Conservation (phyloP, 2,797 vertebrate species). For the Rhinatrema bivittatum region DNA sequence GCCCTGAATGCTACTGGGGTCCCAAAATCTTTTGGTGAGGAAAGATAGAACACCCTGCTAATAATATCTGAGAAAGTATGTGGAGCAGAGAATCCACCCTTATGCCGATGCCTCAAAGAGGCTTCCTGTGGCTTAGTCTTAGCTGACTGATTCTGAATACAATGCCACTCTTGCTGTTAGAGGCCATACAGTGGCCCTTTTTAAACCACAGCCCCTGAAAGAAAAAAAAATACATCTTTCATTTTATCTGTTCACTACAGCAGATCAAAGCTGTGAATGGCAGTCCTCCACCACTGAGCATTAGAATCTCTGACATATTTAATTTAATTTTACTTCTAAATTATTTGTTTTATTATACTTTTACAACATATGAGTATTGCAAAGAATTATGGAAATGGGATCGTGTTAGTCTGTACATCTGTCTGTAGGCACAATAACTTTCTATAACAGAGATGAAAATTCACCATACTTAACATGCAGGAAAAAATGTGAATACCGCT, state of each 20-base stretch:
- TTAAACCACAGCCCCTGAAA: constrained; percentile 16
- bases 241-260: constrained; percentile 36
- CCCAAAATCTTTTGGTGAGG: background rate
- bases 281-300: constrained; percentile 28
- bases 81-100: constrained; percentile 24
- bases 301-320: constrained; percentile 35
- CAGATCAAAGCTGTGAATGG: constrained; percentile 25
- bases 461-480: too few relatives aligned
- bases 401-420: too few relatives aligned
- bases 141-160: constrained; percentile 42
- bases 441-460: too few relatives aligned
- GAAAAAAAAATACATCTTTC: constrained; percentile 27
- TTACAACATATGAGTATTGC: too few relatives aligned
- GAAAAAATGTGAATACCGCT: too few relatives aligned
- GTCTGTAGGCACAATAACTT: too few relatives aligned
- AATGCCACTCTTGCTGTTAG: constrained; percentile 19
- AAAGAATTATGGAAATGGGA: too few relatives aligned
- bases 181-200: constrained; percentile 36
- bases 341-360: too few relatives aligned
- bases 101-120: constrained; percentile 30
- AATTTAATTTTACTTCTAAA: constrained; percentile 33
- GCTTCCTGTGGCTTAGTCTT: constrained; percentile 29
- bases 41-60: constrained; percentile 22
- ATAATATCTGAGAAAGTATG: constrained; percentile 37
- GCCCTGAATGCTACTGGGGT: background rate